Evolutionary conservation across 35 echinoderm and acorn worm genomes (phyloP), one percentile per base, ranked within the genome.

Genomic region (Apostichopus japonicus): DNA sequence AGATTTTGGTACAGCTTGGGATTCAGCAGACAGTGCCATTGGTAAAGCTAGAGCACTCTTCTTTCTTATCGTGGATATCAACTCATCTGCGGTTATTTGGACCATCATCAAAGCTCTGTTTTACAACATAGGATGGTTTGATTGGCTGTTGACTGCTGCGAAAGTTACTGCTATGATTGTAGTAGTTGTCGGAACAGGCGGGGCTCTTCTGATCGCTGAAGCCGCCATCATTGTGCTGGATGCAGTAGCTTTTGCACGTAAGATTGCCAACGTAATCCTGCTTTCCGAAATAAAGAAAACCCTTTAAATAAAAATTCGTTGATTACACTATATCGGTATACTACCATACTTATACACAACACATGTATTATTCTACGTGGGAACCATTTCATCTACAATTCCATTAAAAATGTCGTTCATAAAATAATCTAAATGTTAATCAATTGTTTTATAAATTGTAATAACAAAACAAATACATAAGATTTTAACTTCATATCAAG

Each of bases 21-120:
- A n/a, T 87, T 93, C 65, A 11, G 57, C 22, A 54, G 51, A 10
- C 77, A 61, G 14, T 87, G 14, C 79, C 16, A 86, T 16, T 5
- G 54, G 65, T 24, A 93, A 76, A 76, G 92, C 92, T 6, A 93
- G 15, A 24, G 92, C 92, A 77, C 4, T 93, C 9, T 93, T 93
- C 24, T 9, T 79, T 22, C 83, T 93, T 16, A 77, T 93, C 10
- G 61, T 63, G 22, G 92, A 77, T 55, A 87, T 0, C 70, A 44
- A 87, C 54, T 0, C 24, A 9, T 71, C 81, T 13, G 83, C 70
- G 22, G 87, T 93, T 22, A 6, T 87, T 1, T 93, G 92, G 92
- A 77, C 24, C 10, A 87, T 87, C 79, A 87, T 93, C 67, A 86
- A 87, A 23, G 59, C 62, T 54, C 33, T 84, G 10, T 84, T 56